phyloP scores from a whole-genome alignment of 1,140 invertebrate species.

The Heliconius hermathena region DNA sequence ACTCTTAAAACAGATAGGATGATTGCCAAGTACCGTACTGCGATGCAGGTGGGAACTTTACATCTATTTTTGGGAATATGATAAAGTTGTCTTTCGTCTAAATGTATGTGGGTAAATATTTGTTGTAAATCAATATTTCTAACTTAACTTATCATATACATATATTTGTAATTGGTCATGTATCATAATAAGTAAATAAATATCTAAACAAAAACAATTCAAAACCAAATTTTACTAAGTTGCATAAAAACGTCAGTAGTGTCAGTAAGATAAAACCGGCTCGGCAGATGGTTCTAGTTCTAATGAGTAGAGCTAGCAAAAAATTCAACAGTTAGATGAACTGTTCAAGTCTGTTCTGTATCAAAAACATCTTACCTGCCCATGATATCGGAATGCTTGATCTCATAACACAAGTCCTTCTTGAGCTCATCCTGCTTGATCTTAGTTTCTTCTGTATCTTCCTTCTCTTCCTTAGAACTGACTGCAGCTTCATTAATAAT shows the following conservation, averaged over 20 bases:
- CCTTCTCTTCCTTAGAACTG: slow-evolving; percentile 35
- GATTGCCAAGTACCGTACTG: not conserved
- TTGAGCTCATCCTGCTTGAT: slow-evolving; percentile 31
- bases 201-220: too few species aligned
- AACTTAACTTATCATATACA: too few species aligned
- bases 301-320: too few species aligned
- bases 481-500: slow-evolving; percentile 46
- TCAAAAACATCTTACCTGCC: slow-evolving; percentile 66
- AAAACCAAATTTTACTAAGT: too few species aligned
- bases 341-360: too few species aligned
- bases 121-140: too few species aligned
- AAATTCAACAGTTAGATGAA: too few species aligned
- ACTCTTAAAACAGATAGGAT: not conserved
- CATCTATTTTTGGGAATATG: not conserved
- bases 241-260: too few species aligned
- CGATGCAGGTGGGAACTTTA: not conserved
- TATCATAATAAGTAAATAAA: too few species aligned
- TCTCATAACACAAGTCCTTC: slow-evolving; percentile 70
- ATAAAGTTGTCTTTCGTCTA: not conserved
- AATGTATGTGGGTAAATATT: not conserved
- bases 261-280: too few species aligned
- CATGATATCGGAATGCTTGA: slow-evolving; percentile 80
- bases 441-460: slow-evolving; percentile 39
- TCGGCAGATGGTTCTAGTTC: too few species aligned
- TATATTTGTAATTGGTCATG: too few species aligned